Evolutionary conservation across 2,797 vertebrate species (phyloP).

Genomic region (Thaleichthys pacificus): DNA sequence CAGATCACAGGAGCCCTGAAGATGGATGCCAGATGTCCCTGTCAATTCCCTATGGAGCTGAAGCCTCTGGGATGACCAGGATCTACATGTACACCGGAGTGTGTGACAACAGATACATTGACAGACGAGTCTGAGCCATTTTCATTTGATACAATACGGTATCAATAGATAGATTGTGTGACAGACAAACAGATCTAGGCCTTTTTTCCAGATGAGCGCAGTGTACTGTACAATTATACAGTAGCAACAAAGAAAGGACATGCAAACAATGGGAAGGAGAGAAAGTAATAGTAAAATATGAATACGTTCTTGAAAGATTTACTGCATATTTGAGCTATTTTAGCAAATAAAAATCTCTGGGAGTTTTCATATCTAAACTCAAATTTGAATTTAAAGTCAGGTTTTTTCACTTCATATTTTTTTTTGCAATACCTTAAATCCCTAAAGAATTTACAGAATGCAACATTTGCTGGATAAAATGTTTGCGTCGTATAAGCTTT

Average conservation of each 20-base stretch:
- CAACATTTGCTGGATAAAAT: no score
- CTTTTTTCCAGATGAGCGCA: background rate
- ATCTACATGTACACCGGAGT: slow-evolving; percentile 56
- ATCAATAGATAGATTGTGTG: slow-evolving; percentile 6
- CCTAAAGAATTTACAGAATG: no score
- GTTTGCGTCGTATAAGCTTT: background rate
- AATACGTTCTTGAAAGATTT: background rate
- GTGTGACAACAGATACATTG: slow-evolving; percentile 37
- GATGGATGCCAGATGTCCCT: slow-evolving; percentile 71
- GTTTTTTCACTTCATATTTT: no score
- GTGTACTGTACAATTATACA: background rate
- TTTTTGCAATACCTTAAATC: no score
- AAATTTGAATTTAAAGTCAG: no score
- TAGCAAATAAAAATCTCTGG: background rate
- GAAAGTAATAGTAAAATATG: background rate
- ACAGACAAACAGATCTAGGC: background rate
- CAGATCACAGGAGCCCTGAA: slow-evolving; percentile 63
- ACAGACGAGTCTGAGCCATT: slow-evolving; percentile 52
- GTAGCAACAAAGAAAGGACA: no score
- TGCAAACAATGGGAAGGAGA: no score
- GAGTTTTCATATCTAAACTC: no score
- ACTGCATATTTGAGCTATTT: background rate
- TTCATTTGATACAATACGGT: slow-evolving; percentile 33
- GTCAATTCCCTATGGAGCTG: slow-evolving; percentile 61
- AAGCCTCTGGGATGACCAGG: slow-evolving; percentile 54